A percentile compares a stretch with the other conserved stretches of the same genome.
phyloP scores from a whole-genome alignment of 2,888 invertebrate genomes.

The Lepeophtheirus nordmannii region DNA sequence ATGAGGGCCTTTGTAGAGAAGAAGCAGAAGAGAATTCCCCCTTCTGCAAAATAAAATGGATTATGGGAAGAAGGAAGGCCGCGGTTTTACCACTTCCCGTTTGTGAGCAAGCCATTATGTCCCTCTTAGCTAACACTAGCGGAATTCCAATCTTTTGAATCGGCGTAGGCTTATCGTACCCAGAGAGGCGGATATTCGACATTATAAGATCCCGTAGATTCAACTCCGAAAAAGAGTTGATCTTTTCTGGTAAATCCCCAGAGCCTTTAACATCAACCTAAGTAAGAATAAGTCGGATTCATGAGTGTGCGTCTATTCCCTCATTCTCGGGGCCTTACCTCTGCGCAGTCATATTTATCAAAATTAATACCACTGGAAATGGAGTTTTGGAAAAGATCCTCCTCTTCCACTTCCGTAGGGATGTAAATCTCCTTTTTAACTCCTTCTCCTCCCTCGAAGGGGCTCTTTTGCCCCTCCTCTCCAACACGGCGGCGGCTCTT shows the following conservation, averaged over 20 bases:
- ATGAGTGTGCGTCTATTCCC: background rate
- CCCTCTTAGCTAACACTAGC: constrained; percentile 56
- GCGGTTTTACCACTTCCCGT: constrained; percentile 97
- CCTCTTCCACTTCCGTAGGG: constrained; percentile 23
- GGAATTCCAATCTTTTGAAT: constrained; percentile 85
- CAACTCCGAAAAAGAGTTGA: constrained; percentile 53
- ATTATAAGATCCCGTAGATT: constrained; percentile 51
- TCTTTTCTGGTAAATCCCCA: constrained; percentile 30
- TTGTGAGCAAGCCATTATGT: constrained; percentile 93
- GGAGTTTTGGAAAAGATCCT: constrained; percentile 24
- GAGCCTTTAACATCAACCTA: constrained; percentile 9
- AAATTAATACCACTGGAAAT: constrained; percentile 26
- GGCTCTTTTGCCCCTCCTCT: background rate
- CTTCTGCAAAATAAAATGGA: constrained; percentile 40
- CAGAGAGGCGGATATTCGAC: constrained; percentile 59
- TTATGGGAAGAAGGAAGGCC: constrained; percentile 78
- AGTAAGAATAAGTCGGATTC: background rate
- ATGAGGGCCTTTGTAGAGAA: constrained; percentile 52
- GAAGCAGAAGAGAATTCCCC: constrained; percentile 26
- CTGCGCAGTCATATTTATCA: constrained; percentile 24
- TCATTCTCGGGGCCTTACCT: constrained; percentile 17
- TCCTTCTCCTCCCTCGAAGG: constrained; percentile 9
- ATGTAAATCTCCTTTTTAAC: constrained; percentile 25
- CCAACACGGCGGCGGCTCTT: constrained; percentile 10
- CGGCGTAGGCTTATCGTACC: constrained; percentile 72